phyloP scores from a whole-genome alignment of 1,140 invertebrate species.

The Bombus difficillimus region DNA sequence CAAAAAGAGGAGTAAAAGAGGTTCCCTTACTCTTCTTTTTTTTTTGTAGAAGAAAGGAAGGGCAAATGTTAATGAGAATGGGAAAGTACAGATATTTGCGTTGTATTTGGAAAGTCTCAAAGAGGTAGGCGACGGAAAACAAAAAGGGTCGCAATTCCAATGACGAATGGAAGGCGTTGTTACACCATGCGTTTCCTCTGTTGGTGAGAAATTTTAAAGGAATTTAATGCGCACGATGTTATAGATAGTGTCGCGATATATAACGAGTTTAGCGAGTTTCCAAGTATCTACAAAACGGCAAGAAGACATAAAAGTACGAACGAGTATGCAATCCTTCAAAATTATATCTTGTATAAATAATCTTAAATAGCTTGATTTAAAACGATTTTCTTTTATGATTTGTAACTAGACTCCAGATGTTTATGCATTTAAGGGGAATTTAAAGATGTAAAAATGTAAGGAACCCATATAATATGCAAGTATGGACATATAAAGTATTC shows the following conservation, averaged over 20 bases:
- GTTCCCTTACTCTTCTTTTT: not conserved
- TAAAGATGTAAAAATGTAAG: not conserved
- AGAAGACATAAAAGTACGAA: constrained; percentile 15
- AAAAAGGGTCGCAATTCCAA: constrained; percentile 7
- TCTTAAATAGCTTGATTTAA: not conserved
- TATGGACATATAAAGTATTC: too few species aligned
- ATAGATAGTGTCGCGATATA: not conserved
- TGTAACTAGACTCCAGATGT: not conserved
- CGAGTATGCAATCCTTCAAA: not conserved
- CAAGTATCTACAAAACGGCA: not conserved
- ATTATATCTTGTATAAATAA: not conserved
- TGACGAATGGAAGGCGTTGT: constrained; percentile 2
- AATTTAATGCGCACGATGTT: constrained; percentile 1
- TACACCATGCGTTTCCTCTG: not conserved
- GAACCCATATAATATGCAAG: not conserved
- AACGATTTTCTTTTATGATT: not conserved
- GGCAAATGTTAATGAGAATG: constrained; percentile 8
- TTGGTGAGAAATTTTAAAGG: constrained; percentile 2
- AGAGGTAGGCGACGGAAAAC: not conserved
- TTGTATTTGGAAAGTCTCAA: constrained; percentile 16
- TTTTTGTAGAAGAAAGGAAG: not conserved
- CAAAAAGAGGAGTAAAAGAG: not conserved
- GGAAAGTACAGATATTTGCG: constrained; percentile 4
- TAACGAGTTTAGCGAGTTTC: constrained; percentile 15
- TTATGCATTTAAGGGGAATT: not conserved